Evolutionary conservation across 2,888 invertebrate genomes (phyloP).

Genomic region (Thymelicus sylvestris): DNA sequence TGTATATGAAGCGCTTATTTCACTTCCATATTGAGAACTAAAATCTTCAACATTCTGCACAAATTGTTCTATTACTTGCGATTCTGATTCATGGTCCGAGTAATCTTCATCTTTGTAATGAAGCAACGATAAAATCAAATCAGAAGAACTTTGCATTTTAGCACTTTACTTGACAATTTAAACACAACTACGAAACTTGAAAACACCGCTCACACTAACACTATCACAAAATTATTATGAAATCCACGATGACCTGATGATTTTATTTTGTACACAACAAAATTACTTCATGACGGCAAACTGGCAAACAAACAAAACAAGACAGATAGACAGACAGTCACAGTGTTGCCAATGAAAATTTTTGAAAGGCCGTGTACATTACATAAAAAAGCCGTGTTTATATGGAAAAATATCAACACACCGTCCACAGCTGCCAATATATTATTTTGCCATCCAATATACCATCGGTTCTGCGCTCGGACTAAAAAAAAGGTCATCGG

Average conservation of each 20-base stretch:
- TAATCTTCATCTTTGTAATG: conserved; percentile 69
- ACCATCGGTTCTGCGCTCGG: no score
- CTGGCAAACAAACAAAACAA: conserved; percentile 8
- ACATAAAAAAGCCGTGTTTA: no score
- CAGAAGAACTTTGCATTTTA: conserved; percentile 75
- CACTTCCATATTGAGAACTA: conserved; percentile 96
- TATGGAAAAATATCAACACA: no score
- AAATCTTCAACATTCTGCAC: conserved; percentile 92
- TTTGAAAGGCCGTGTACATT: no score
- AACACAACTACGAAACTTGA: neutral
- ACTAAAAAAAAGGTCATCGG: no score
- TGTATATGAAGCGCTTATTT: conserved; percentile 94
- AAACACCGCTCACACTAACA: neutral
- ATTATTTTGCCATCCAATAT: no score
- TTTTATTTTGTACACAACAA: conserved; percentile 31
- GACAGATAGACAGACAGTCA: neutral
- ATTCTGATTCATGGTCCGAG: conserved; percentile 61
- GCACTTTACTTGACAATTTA: neutral
- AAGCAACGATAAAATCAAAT: conserved; percentile 73
- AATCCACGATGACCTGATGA: conserved; percentile 3
- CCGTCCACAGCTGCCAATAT: no score
- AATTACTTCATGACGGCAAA: conserved; percentile 7
- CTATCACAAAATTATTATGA: neutral
- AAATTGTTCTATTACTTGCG: conserved; percentile 88
- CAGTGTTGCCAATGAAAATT: no score